phyloP scores from a whole-genome alignment of 2,113 vertebrate species.

The Neofelis nebulosa region DNA sequence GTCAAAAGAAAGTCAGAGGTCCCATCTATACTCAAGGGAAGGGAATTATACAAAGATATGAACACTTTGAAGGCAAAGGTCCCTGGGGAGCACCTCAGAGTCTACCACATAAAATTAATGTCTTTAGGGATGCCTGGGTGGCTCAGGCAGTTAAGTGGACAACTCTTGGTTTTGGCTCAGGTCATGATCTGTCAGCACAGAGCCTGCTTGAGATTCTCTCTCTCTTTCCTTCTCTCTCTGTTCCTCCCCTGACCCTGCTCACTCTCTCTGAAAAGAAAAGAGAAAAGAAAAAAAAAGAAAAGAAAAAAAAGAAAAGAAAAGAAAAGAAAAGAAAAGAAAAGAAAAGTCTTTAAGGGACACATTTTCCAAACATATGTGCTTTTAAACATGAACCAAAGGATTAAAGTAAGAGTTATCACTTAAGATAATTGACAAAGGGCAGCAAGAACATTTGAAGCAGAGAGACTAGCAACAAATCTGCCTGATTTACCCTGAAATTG shows the following conservation, averaged over 20 bases:
- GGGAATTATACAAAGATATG: neutral
- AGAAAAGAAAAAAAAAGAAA: too few species aligned
- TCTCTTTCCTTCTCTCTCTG: too few species aligned
- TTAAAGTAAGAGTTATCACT: neutral
- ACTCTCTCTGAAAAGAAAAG: too few species aligned
- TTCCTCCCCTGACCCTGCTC: too few species aligned
- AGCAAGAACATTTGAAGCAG: neutral
- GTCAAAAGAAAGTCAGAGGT: neutral
- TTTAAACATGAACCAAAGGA: neutral
- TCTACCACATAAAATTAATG: neutral
- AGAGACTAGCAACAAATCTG: neutral
- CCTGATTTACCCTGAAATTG: neutral
- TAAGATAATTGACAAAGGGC: neutral
- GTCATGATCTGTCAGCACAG: too few species aligned
- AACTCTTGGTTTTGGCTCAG: too few species aligned
- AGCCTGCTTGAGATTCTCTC: too few species aligned
- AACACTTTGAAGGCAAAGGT: neutral
- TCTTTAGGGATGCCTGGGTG: too few species aligned
- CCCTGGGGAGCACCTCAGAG: neutral
- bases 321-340: fast-evolving
- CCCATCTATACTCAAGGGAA: neutral
- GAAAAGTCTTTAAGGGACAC: neutral
- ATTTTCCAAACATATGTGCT: neutral
- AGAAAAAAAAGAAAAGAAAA: fast-evolving
- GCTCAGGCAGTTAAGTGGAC: too few species aligned